Base-by-base conservation (phyloP, 2,797 vertebrate species). In the Tolypeutes matacus region DNA sequence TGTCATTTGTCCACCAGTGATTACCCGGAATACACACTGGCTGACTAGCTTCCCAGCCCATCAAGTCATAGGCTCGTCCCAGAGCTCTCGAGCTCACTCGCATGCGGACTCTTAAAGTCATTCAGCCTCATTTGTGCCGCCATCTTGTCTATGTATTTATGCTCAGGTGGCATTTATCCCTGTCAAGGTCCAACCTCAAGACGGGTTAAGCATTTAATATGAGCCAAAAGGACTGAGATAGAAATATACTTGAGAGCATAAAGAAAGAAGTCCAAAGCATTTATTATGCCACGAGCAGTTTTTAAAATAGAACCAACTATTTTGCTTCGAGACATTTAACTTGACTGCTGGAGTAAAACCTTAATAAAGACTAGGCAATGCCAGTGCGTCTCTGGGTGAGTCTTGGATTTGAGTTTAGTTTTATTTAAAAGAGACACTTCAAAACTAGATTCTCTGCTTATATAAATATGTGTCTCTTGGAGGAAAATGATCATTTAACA, bases 401-500 rank as follows among this genome's bases (percentile, higher is more conserved):
- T 56, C 81, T 76, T 72, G 3, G 60, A 56, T 60, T 77, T 94
- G 67, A 60, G 42, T 39, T 89, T 72, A 70, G 89, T 91, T 92
- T 86, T 67, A n/a, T 27, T 93, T 86, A 34, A 58, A 51, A 60
- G 29, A 67, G n/a, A 6, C 34, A 64, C 18, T n/a, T 14, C 5
- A 31, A 75, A 58, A 12, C 46, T 65, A 76, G 56, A 75, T 78
- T 83, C 95, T 93, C 91, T 62, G 27, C 82, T 75, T 67, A 46
- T 14, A 58, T 49, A 83, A 82, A 88, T 46, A 53, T n/a, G 51
- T 83, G 46, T 34, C n/a, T 76, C 78, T 82, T 4, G 4, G 51
- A 93, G 39, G 39, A 89, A 96, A 95, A 62, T 51, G 27, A 31
- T 60, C 60, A 60, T 72, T 85, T 34, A 31, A 56, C 31, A 77